Evolutionary conservation across 2,888 invertebrate genomes (phyloP), one percentile per base, ranked within the genome.

Genomic region (Agrochola lychnidis): DNA sequence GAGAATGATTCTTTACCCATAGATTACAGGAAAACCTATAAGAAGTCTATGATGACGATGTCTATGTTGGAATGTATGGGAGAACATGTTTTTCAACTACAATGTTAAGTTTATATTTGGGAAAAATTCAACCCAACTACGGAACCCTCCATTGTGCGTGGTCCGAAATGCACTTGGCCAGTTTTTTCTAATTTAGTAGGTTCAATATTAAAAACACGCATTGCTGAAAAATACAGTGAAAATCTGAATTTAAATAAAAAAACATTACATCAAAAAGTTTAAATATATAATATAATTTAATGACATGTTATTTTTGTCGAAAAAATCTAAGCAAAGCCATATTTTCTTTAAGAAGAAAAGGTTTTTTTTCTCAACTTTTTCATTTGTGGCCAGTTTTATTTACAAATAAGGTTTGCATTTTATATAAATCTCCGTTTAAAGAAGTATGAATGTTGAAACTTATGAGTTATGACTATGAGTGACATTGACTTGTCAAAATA

Each of bases 401-500:
- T 67, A 30, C 1, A 53, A 36, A 70, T 12, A 19, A 22, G 16
- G 70, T 61, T 30, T 59, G 40, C 7, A 6, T 36, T 19, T 16
- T 0, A 30, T 7, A 70, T 70, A n/a, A n/a, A 6, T 40, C 30
- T 62, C 9, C 9, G 1, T n/a, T 14, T 22, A 16, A 10, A 51
- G 12, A 45, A 45, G 2, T 53, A 30, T 59, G 30, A 40, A n/a
- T 57, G 42, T 19, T 45, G 45, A 69, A 53, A 82, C 14, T 14
- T 40, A 9, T 70, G n/a, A 45, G 45, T 19, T 40, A 12, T 70
- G 30, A 36, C 36, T 36, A 36, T 36, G 36, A 36, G 36, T 36
- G 4, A 77, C 78, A 77, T 66, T 80, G 64, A 36, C 61, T 64
- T 71, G 75, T 63, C 84, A 70, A 80, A 80, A 84, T 82, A 61